Base-by-base conservation (phyloP, 2,113 vertebrate species). In the Phoxinus phoxinus region DNA sequence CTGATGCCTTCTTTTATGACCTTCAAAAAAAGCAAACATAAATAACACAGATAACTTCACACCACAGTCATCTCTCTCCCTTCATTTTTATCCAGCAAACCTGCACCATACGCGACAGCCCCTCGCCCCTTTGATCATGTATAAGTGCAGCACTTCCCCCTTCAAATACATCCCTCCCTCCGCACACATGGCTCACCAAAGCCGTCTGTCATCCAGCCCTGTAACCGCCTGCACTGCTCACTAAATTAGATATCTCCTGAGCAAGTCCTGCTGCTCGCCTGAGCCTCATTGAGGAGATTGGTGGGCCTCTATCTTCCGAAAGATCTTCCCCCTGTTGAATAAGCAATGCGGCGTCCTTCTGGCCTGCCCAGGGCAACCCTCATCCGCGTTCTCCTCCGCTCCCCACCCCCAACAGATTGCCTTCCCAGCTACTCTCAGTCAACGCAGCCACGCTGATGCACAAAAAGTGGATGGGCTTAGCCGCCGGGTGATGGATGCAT, bases 401-500 rank as follows among this genome's bases (percentile, higher is more conserved):
- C 65, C 84, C 87, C 83, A 86, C 41, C 78, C 25, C 17, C 86
- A 80, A 82, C 30, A 88, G 81, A 88, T 87, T 85, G 72, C 37
- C 56, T 84, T 75, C 74, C 82, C 71, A 87, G 56, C 53, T 65
- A 61, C 81, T 90, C 91, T 72, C 53, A 88, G 88, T 89, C 89
- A 88, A 90, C 79, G 23, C 86, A 76, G 82, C 82, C 86, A 79
- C 88, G 91, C 82, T 78, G 86, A 88, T 88, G 91, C 91, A 94
- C 93, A 94, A 93, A 92, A 92, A 90, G 90, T 86, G 89, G 92
- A 90, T 84, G 83, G 86, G 92, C 93, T 95, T 94, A 95, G 94
- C 92, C 90, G 92, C 85, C 92, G 90, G 88, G 92, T 95, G 94
- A 95, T 95, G 92, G 94, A 95, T 94, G 93, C 93, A 94, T 94